Evolutionary conservation across 2,797 vertebrate genomes (phyloP).

Genomic region (Alca torda): DNA sequence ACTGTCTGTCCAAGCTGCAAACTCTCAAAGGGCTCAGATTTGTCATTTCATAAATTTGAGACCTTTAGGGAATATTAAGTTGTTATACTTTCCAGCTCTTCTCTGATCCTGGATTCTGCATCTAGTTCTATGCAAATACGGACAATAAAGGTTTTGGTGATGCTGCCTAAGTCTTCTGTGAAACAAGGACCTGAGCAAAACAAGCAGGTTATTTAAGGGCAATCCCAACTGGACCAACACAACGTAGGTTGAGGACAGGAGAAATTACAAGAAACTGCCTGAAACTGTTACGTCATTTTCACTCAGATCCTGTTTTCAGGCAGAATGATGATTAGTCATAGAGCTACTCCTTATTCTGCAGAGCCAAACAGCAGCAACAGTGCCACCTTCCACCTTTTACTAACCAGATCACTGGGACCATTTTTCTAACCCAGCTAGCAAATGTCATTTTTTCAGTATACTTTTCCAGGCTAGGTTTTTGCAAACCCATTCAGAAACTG

Average conservation of each 20-base stretch:
- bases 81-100: neutral
- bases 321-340: neutral
- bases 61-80: neutral
- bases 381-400: neutral
- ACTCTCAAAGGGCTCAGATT: neutral
- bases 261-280: neutral
- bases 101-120: neutral
- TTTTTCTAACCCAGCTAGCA: neutral
- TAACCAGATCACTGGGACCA: neutral
- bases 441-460: neutral
- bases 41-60: neutral
- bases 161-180: neutral
- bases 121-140: neutral
- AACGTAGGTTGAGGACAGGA: neutral
- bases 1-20: neutral
- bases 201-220: neutral
- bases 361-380: neutral
- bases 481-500: conserved; percentile 15
- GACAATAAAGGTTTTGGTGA: neutral
- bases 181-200: neutral
- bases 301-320: neutral
- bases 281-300: neutral
- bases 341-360: neutral
- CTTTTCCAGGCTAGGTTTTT: neutral
- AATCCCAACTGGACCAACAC: neutral